phyloP scores from a whole-genome alignment of 2,797 vertebrate species.

The Notamacropus eugenii region DNA sequence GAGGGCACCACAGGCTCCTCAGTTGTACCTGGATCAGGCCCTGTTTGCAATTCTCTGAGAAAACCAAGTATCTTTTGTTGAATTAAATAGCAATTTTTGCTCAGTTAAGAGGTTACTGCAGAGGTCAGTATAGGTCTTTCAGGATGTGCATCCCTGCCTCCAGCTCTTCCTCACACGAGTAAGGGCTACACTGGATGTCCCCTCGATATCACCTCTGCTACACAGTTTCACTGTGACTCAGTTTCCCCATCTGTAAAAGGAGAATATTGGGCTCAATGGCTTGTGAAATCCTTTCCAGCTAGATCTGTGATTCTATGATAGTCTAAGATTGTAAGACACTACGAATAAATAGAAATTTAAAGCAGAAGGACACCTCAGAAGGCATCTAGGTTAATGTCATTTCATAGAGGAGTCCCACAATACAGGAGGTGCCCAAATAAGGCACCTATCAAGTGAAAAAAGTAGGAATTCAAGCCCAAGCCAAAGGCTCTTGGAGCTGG shows the following conservation, averaged over 20 bases:
- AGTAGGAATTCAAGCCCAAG: no score
- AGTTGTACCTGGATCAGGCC: slow-evolving; percentile 48
- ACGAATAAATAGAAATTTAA: no score
- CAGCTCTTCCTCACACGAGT: neutral
- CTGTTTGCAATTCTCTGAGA: slow-evolving; percentile 25
- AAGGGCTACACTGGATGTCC: neutral
- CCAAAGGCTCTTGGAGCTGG: no score
- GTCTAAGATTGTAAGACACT: no score
- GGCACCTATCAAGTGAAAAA: no score
- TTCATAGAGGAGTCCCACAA: no score
- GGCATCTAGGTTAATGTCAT: no score
- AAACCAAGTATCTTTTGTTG: slow-evolving; percentile 51
- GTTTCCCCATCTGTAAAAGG: neutral
- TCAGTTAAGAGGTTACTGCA: slow-evolving; percentile 34
- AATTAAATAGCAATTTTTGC: slow-evolving; percentile 55
- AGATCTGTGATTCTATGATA: no score
- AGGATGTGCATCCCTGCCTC: neutral
- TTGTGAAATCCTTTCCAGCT: no score
- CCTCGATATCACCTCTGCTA: neutral
- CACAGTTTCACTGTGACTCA: neutral
- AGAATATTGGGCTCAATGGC: neutral
- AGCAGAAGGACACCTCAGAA: no score
- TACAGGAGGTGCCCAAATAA: no score
- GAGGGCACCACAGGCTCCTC: slow-evolving; percentile 47
- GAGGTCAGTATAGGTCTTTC: slow-evolving; percentile 9